Evolutionary conservation across 2,113 vertebrate species (phyloP), one percentile per base, ranked within the genome.

Genomic region (Dunckerocampus dactyliophorus): DNA sequence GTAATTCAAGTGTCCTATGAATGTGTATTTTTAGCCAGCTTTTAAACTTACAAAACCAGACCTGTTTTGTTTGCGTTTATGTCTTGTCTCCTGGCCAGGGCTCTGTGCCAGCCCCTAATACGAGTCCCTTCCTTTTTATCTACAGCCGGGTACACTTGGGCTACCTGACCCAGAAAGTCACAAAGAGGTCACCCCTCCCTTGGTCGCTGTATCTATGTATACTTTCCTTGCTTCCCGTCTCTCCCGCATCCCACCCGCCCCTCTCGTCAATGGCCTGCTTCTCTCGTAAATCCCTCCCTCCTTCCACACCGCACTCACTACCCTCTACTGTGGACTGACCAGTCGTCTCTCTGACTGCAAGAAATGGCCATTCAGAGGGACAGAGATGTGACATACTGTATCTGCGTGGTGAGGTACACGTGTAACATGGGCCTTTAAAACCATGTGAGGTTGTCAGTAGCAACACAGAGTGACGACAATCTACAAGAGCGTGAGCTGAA

Each of bases 1-100:
- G 54, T 20, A 56, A 42, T 42, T 56, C 34, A 39, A 56, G 54
- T 56, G 34, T 56, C 31, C n/a, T 37, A 20, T 42, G n/a, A 56
- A 56, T 42, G 54, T 56, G 34, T 56, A 42, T 56, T 42, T 56
- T 56, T 56, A 42, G 54, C 54, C 19, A 2, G n/a, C 54, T 56
- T 56, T 20, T 20, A 20, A 42, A 37, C 10, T 55, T 55, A 37
- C 31, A 10, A 37, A 55, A 55, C n/a, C 34, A 39, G 54, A 14
- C 54, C 13, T 39, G n/a, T 42, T 56, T 56, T 39, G n/a, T 56
- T 56, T 56, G 34, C 42, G 54, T 42, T 56, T 31, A 55, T 37
- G 34, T 42, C 34, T 39, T 42, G 53, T 42, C 39, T 56, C 31
- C 39, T n/a, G 34, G 13, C 34, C 53, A 20, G 13, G 34, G 37